These are phyloP conservation scores for Aplysia californica DNA, from an alignment of 1,140 invertebrate genomes.

Conservation along the genomic window DNA sequence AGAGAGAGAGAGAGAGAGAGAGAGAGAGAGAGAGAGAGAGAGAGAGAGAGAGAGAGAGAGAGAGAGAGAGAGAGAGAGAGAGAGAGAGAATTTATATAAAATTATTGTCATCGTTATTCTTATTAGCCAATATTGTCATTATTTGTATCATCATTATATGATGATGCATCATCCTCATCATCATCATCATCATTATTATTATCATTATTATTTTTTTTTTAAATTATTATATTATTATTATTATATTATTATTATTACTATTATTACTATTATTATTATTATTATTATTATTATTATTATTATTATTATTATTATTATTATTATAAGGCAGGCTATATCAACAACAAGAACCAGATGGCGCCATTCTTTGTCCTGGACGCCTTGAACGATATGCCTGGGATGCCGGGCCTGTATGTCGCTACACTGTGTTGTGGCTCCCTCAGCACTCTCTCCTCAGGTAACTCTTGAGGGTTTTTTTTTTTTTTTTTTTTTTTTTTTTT, in stretches of 20 bases:
- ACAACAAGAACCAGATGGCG: conserved; percentile 73
- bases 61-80: not conserved
- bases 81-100: not conserved
- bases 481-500: not conserved
- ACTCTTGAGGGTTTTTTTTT: not conserved
- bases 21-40: not conserved
- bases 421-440: conserved; percentile 86
- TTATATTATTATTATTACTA: not conserved
- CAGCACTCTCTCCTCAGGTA: conserved; percentile 63
- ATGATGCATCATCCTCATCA: not conserved
- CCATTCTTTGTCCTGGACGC: conserved; percentile 84
- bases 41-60: not conserved
- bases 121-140: not conserved
- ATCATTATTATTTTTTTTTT: not conserved
- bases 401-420: conserved; percentile 89
- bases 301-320: not conserved
- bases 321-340: not conserved
- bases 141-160: not conserved
- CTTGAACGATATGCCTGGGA: conserved; percentile 77
- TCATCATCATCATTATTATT: not conserved
- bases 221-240: not conserved
- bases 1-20: not conserved
- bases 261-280: not conserved
- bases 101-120: not conserved
- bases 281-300: not conserved